A percentile compares a stretch with the other conserved stretches of the same genome.
phyloP scores from a whole-genome alignment of 2,888 invertebrate species.

The Drosophila birchii region DNA sequence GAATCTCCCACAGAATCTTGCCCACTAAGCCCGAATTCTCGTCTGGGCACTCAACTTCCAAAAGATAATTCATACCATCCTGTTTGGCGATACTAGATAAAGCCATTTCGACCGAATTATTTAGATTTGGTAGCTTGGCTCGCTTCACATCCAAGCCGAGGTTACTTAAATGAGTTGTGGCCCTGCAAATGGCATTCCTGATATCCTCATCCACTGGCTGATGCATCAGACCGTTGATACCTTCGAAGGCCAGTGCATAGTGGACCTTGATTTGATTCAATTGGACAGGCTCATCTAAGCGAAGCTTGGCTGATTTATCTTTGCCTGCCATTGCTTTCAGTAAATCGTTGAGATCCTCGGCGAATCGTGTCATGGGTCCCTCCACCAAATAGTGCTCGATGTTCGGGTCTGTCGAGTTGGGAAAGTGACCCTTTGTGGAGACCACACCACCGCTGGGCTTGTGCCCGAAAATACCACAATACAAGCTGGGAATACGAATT shows the following conservation, averaged over 20 bases:
- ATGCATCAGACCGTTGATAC: constrained; percentile 68
- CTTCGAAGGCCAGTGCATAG: constrained; percentile 68
- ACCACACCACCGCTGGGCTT: constrained; percentile 90
- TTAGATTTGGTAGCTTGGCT: constrained; percentile 52
- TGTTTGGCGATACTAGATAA: constrained; percentile 59
- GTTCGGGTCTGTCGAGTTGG: constrained; percentile 85
- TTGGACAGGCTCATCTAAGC: constrained; percentile 86
- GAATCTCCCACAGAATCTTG: constrained; percentile 48
- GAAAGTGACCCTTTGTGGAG: constrained; percentile 87
- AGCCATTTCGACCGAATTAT: constrained; percentile 70
- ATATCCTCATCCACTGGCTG: constrained; percentile 67
- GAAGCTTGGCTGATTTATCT: constrained; percentile 83
- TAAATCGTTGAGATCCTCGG: constrained; percentile 90
- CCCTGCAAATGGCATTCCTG: constrained; percentile 61
- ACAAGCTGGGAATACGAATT: constrained; percentile 93
- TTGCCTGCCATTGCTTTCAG: constrained; percentile 87
- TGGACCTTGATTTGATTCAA: constrained; percentile 85
- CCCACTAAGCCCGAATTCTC: constrained; percentile 1
- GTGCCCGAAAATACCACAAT: constrained; percentile 94
- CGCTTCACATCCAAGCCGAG: constrained; percentile 56
- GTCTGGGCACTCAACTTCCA: constrained; percentile 10
- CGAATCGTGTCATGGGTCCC: constrained; percentile 92
- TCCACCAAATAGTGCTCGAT: constrained; percentile 86
- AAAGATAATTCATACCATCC: constrained; percentile 55
- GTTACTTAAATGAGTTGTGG: constrained; percentile 64